Conservation (phyloP, 2,797 vertebrate species). For the Micromesistius poutassou region DNA sequence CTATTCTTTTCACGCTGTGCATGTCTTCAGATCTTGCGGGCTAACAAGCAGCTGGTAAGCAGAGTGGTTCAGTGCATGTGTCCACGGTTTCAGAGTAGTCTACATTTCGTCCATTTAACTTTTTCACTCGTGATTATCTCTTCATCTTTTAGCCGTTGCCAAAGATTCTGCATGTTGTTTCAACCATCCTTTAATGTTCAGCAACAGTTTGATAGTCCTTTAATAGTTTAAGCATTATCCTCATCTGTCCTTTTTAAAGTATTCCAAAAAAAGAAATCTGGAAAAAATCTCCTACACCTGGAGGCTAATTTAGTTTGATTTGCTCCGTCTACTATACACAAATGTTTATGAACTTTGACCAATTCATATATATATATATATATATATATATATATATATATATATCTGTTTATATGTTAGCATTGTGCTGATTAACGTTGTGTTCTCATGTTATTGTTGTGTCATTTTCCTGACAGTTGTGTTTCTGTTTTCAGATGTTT, state of each 20-base stretch:
- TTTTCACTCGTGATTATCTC: background rate
- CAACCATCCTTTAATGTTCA: background rate
- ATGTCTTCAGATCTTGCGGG: slow-evolving; percentile 90
- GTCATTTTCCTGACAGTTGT: background rate
- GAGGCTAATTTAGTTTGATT: background rate
- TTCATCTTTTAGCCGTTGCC: slow-evolving; percentile 33
- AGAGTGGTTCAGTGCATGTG: slow-evolving; percentile 42
- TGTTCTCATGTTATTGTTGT: background rate
- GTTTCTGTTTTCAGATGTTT: slow-evolving; percentile 81
- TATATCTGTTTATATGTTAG: too few relatives aligned
- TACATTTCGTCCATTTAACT: background rate
- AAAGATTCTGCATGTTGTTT: slow-evolving; percentile 20
- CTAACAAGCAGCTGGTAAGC: slow-evolving; percentile 95
- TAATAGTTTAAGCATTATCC: background rate
- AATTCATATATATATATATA: background rate
- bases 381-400: too few relatives aligned
- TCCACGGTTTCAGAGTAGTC: background rate
- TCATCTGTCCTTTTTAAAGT: background rate
- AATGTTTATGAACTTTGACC: background rate
- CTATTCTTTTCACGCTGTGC: slow-evolving; percentile 77
- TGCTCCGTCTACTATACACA: background rate
- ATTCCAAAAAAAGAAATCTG: background rate
- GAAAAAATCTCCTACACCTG: background rate
- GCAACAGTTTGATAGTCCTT: background rate
- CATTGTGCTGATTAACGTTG: background rate